phyloP scores from a whole-genome alignment of 2,113 vertebrate genomes.

The Trichomycterus rosablanca region DNA sequence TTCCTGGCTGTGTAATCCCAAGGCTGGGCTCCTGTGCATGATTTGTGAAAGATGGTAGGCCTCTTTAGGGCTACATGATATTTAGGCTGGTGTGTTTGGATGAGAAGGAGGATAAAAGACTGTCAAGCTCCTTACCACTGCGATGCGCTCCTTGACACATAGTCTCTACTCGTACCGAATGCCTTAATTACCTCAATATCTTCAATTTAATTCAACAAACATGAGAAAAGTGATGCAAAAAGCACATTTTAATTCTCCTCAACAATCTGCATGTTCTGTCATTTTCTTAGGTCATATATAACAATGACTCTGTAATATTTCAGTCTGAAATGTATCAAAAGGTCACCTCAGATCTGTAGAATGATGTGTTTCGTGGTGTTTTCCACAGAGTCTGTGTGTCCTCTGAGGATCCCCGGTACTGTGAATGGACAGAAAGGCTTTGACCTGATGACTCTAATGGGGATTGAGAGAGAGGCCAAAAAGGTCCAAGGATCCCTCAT shows the following conservation, averaged over 20 bases:
- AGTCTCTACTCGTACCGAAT: neutral
- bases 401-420: slow-evolving; percentile 50
- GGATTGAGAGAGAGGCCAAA: slow-evolving; percentile 44
- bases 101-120: slow-evolving; percentile 17
- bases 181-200: slow-evolving; percentile 4
- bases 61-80: neutral
- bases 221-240: too few species aligned
- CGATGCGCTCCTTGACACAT: neutral
- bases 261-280: too few species aligned
- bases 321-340: neutral
- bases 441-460: slow-evolving; percentile 56
- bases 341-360: neutral
- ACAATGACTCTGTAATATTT: neutral
- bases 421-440: slow-evolving; percentile 58
- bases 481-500: slow-evolving; percentile 55
- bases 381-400: slow-evolving; percentile 58
- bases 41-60: slow-evolving; percentile 2
- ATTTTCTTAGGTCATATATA: too few species aligned
- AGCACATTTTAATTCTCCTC: too few species aligned
- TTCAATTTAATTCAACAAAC: too few species aligned
- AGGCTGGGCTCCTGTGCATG: slow-evolving; percentile 17
- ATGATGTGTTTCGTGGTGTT: neutral
- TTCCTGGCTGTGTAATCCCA: slow-evolving; percentile 16
- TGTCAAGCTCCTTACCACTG: neutral
- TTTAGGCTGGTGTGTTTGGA: slow-evolving; percentile 14